phyloP scores from a whole-genome alignment of 2,888 invertebrate species.

The Lacanobia wlatinum region DNA sequence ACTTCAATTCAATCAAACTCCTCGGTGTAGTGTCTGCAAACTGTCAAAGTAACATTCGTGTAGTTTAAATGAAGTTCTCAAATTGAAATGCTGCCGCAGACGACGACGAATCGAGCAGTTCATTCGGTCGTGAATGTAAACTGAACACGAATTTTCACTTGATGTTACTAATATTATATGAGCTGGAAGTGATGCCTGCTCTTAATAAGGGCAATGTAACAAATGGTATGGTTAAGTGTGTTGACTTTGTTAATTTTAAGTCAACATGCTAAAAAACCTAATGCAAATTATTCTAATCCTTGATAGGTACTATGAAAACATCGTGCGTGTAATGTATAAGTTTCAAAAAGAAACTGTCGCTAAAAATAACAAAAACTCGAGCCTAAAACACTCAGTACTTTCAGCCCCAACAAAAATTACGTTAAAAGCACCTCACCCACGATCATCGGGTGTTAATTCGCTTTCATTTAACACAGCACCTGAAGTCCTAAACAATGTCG shows the following conservation, averaged over 20 bases:
- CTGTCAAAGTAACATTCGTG: slow-evolving; percentile 78
- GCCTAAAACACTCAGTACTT: slow-evolving; percentile 2
- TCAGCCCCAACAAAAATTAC: slow-evolving; percentile 4
- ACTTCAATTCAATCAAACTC: slow-evolving; percentile 80
- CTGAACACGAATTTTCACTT: slow-evolving; percentile 71
- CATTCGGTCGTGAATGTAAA: slow-evolving; percentile 69
- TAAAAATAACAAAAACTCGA: background rate
- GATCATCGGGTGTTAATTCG: slow-evolving; percentile 18
- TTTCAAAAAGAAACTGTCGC: background rate
- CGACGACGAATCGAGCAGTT: slow-evolving; percentile 71
- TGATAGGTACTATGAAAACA: background rate
- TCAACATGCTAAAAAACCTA: background rate
- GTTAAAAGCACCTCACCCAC: background rate
- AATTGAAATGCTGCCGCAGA: slow-evolving; percentile 78
- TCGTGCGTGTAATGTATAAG: background rate
- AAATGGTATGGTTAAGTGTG: background rate
- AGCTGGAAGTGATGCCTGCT: slow-evolving; percentile 11
- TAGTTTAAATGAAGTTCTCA: slow-evolving; percentile 80
- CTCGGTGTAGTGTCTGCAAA: slow-evolving; percentile 73
- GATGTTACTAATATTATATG: slow-evolving; percentile 65
- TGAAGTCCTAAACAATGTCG: slow-evolving; percentile 50
- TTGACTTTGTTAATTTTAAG: background rate
- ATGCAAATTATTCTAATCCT: background rate
- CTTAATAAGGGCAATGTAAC: background rate
- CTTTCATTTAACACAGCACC: slow-evolving; percentile 36